A percentile compares a stretch with the other conserved stretches of the same genome.
Evolutionary conservation across 2,797 vertebrate species (phyloP).

Genomic region (Aeoliscus strigatus): DNA sequence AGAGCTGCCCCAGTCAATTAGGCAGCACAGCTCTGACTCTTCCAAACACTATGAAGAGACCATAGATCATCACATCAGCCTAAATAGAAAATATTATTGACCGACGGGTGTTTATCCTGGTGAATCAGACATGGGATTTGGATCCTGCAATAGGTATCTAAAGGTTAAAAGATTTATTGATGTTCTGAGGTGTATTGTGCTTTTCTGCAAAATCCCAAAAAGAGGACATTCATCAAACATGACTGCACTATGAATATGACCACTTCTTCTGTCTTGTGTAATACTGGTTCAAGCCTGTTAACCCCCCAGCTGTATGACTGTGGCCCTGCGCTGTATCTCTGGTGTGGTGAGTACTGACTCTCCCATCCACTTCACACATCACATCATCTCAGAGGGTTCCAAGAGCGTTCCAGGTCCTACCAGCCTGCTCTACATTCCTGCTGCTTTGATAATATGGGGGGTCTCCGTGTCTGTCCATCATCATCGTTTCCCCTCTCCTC

Average conservation of each 20-base stretch:
- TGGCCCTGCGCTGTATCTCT: conserved; percentile 52
- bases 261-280: conserved; percentile 3
- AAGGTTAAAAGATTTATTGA: conserved; percentile 61
- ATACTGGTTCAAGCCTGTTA: conserved; percentile 33
- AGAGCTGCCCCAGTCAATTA: conserved; percentile 55
- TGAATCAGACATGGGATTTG: conserved; percentile 48
- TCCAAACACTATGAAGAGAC: conserved; percentile 16
- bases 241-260: conserved; percentile 15
- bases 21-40: conserved; percentile 32
- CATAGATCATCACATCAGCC: conserved; percentile 42
- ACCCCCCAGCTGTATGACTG: conserved; percentile 50
- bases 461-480: conserved; percentile 78
- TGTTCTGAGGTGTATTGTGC: conserved; percentile 17
- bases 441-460: conserved; percentile 72
- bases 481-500: conserved; percentile 68
- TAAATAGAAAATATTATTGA: conserved; percentile 48
- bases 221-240: conserved; percentile 38
- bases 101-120: conserved; percentile 18
- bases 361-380: conserved; percentile 65
- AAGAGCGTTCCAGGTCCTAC: conserved; percentile 65
- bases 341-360: conserved; percentile 49
- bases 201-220: conserved; percentile 40
- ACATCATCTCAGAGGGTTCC: conserved; percentile 65
- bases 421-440: conserved; percentile 74
- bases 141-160: conserved; percentile 34